Percentiles rank a stretch among this genome's conserved stretches.
phyloP scores from a whole-genome alignment of 1,140 invertebrate genomes.

The Caenorhabditis briggsae region DNA sequence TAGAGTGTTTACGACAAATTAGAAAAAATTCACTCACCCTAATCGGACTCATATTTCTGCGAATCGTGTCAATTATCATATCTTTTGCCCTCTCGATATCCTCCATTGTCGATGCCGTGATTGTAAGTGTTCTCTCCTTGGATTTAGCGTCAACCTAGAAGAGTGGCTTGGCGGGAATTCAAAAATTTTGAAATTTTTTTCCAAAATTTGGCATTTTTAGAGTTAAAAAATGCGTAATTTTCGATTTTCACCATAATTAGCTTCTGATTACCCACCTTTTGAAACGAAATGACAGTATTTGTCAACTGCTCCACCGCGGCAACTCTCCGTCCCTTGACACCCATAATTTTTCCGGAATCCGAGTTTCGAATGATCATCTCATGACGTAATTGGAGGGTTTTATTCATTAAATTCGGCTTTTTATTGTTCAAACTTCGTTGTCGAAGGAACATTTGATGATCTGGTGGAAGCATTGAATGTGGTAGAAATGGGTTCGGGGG shows the following conservation, averaged over 20 bases:
- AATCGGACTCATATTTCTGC: slow-evolving; percentile 73
- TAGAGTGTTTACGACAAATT: slow-evolving; percentile 50
- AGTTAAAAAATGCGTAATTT: not conserved
- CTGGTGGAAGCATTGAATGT: slow-evolving; percentile 1
- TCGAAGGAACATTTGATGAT: slow-evolving; percentile 42
- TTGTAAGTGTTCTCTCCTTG: slow-evolving; percentile 71
- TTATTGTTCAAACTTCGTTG: slow-evolving; percentile 57
- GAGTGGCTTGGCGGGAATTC: not conserved
- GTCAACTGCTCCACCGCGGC: slow-evolving; percentile 97
- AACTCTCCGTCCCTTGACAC: slow-evolving; percentile 94
- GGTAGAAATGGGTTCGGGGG: slow-evolving; percentile 57
- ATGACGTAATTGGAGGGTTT: slow-evolving; percentile 56
- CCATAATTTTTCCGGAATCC: slow-evolving; percentile 85
- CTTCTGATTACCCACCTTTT: slow-evolving; percentile 83
- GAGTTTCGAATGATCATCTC: slow-evolving; percentile 65
- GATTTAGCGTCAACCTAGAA: slow-evolving; percentile 67
- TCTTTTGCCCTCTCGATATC: slow-evolving; percentile 71
- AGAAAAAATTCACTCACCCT: slow-evolving; percentile 63
- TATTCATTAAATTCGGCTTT: slow-evolving; percentile 50
- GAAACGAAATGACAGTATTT: slow-evolving; percentile 96
- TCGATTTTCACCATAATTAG: no score
- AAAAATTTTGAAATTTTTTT: not conserved
- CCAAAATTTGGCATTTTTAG: not conserved
- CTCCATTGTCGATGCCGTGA: slow-evolving; percentile 71
- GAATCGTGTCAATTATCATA: slow-evolving; percentile 75